These are phyloP conservation scores for Pleuronectes platessa DNA, from an alignment of 2,113 vertebrate genomes.

Conservation along the genomic window DNA sequence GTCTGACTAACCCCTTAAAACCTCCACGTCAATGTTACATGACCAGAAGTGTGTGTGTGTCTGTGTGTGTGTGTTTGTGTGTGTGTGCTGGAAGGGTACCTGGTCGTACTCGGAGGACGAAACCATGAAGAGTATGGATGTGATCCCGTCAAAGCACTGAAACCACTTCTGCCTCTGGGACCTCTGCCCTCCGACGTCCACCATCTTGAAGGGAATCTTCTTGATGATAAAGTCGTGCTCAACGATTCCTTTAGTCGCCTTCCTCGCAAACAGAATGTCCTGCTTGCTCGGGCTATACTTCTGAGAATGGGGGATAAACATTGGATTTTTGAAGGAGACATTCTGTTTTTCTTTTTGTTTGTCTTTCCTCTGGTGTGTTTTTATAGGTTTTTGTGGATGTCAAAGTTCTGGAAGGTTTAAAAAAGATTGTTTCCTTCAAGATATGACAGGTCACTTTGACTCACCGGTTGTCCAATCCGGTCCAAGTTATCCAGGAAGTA, in stretches of 20 bases:
- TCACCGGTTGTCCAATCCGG: conserved; percentile 96
- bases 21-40: neutral
- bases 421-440: too few relatives aligned
- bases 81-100: conserved; percentile 36
- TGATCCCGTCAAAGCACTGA: conserved; percentile 98
- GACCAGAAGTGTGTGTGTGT: neutral
- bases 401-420: too few relatives aligned
- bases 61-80: too few relatives aligned
- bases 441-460: conserved; percentile 60
- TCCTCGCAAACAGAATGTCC: conserved; percentile 94
- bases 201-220: conserved; percentile 99
- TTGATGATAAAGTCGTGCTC: conserved; percentile 98
- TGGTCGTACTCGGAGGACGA: conserved; percentile 97
- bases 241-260: conserved; percentile 96
- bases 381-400: too few relatives aligned
- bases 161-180: conserved; percentile 99
- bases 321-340: neutral
- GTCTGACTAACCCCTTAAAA: neutral
- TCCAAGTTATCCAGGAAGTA: conserved; percentile 98
- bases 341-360: too few relatives aligned
- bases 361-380: too few relatives aligned
- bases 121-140: conserved; percentile 97
- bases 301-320: conserved; percentile 71
- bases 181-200: conserved; percentile 95
- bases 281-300: conserved; percentile 93